Base-by-base conservation (phyloP, 2,888 invertebrate genomes). In the Scrobipalpa atriplicella region DNA sequence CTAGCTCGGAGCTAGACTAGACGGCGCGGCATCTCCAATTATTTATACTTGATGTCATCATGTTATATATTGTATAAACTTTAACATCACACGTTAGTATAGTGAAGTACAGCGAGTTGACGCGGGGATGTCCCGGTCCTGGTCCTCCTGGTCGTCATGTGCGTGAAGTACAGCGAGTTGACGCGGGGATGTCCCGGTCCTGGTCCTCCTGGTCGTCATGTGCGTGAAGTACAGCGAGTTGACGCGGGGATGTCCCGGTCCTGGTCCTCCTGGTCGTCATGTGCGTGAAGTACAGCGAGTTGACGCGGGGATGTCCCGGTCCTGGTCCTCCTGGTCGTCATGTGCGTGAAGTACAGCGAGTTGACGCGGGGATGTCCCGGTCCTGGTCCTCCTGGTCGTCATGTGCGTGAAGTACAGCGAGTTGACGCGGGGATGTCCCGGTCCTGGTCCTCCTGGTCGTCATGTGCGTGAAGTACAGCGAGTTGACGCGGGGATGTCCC, bases 21-120 rank as follows among this genome's bases (percentile, higher is more conserved):
- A 19, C 52, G 52, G 19, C 19, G n/a, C n/a, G n/a, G n/a, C 11
- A 52, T 56, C 54, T 56, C 54, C 29, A 58, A 58, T 38, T 36
- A 13, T 68, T 71, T 54, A 76, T 71, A 74, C 69, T 58, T 38
- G 36, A 38, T 29, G 36, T 58, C 38, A 58, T 54, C 54, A 54
- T 21, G 54, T 56, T 56, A 13, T 56, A 58, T 58, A 38, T 29
- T 38, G 36, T 56, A 13, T 56, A 51, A 56, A 36, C 60, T 58
- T 62, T 36, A 62, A 18, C 56, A 60, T 43, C 62, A 62, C 43
- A 62, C 16, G 39, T 61, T 56, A 29, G 29, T 38, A 58, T 16
- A 7, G 36, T n/a, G 7, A 16, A 38, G 29, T 38, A 13, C 36
- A 58, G 5, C 21, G 54, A 54, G 7, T 16, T 16, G n/a, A 47